A percentile compares a stretch with the other conserved stretches of the same genome.
Evolutionary conservation across 2,797 vertebrate genomes (phyloP).

Genomic region (Hypotaenidia okinawae): DNA sequence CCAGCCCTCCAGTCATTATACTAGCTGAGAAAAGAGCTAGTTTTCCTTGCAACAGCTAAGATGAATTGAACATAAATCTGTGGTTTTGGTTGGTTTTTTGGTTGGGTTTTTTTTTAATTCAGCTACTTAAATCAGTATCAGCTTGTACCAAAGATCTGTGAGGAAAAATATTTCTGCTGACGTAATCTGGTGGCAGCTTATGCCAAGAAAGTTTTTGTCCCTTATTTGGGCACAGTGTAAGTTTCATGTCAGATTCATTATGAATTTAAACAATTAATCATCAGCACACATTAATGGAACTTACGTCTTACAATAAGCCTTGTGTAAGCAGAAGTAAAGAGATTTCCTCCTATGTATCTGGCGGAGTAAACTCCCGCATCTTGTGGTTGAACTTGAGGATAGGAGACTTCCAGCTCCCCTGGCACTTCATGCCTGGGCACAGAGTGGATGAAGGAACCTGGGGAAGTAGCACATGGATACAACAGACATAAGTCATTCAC

Average conservation of each 20-base stretch:
- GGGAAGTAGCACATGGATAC: not conserved
- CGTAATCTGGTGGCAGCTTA: not conserved
- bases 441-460: constrained; percentile 82
- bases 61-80: not conserved
- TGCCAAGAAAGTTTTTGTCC: not conserved
- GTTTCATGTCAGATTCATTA: not conserved
- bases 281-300: constrained; percentile 32
- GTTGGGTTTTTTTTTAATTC: not conserved
- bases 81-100: too few species aligned
- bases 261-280: not conserved
- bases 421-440: constrained; percentile 83
- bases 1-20: too few species aligned
- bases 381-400: constrained; percentile 70
- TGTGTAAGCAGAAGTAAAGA: constrained; percentile 82
- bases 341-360: constrained; percentile 84
- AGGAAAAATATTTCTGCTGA: not conserved
- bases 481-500: not conserved
- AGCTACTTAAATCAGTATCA: not conserved
- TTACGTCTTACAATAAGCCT: constrained; percentile 89
- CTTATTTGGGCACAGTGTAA: not conserved
- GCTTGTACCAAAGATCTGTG: not conserved
- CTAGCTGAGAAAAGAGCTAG: not conserved
- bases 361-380: constrained; percentile 85
- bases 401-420: constrained; percentile 74
- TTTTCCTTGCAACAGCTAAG: not conserved